Conservation (phyloP, 2,113 vertebrate species). For the Nycticebus coucang region DNA sequence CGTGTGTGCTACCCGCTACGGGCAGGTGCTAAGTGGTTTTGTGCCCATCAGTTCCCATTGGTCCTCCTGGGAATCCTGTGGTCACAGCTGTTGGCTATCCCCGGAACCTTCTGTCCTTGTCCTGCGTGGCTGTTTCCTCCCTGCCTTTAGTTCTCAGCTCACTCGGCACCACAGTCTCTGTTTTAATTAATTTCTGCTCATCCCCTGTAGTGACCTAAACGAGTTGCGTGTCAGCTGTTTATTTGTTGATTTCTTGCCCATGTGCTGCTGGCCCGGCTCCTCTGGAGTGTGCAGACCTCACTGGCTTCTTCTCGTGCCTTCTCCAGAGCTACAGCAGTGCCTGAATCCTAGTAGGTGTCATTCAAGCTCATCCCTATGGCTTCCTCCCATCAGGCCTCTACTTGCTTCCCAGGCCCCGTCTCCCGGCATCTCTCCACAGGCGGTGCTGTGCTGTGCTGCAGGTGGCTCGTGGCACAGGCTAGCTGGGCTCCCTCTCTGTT, state of each 20-base stretch:
- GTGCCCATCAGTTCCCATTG: no score
- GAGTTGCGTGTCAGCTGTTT: no score
- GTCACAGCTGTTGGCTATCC: no score
- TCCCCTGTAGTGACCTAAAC: fast-evolving
- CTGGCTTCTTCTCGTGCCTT: no score
- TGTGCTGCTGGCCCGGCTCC: background rate
- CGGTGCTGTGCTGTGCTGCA: background rate
- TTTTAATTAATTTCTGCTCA: background rate
- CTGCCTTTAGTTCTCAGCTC: background rate
- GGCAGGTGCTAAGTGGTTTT: no score
- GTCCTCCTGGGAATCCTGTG: no score
- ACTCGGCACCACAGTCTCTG: no score
- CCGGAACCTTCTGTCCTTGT: background rate
- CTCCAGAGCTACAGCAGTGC: background rate
- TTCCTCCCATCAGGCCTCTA: background rate
- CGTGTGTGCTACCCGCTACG: no score
- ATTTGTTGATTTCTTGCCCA: background rate
- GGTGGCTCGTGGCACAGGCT: background rate
- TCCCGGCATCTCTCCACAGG: background rate
- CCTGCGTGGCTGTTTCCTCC: no score
- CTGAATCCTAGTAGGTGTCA: fast-evolving
- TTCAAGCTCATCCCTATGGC: fast-evolving
- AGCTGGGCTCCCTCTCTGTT: background rate
- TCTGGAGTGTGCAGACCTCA: fast-evolving
- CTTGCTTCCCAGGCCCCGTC: fast-evolving